phyloP scores from a whole-genome alignment of 2,113 vertebrate genomes.

The Charadrius vociferus region DNA sequence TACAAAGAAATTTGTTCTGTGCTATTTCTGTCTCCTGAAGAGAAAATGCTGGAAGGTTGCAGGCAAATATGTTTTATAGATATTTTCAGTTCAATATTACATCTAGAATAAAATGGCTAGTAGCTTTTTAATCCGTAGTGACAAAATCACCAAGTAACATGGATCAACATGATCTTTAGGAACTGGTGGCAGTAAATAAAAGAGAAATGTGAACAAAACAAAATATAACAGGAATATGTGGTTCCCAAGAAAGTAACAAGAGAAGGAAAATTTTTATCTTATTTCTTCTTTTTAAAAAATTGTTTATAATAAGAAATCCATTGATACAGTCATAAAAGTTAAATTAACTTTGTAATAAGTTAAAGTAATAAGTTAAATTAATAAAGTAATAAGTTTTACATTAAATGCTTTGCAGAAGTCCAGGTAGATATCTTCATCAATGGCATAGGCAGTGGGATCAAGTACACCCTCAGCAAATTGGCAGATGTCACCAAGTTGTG shows the following conservation, averaged over 20 bases:
- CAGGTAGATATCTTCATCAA: background rate
- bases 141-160: background rate
- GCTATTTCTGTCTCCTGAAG: background rate
- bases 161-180: background rate
- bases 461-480: background rate
- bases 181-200: background rate
- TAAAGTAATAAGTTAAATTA: background rate
- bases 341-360: background rate
- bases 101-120: background rate
- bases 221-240: fast-evolving
- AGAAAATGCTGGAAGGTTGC: background rate
- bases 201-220: background rate
- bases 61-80: background rate
- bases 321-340: background rate
- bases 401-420: background rate
- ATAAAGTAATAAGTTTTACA: background rate
- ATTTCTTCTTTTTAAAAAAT: background rate
- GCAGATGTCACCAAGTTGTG: background rate
- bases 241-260: background rate
- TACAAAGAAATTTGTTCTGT: fast-evolving
- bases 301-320: background rate
- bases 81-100: background rate
- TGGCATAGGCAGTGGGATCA: background rate
- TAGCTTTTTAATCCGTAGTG: background rate
- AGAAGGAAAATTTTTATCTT: background rate